phyloP scores from a whole-genome alignment of 2,113 vertebrate species.

The Colaptes auratus region DNA sequence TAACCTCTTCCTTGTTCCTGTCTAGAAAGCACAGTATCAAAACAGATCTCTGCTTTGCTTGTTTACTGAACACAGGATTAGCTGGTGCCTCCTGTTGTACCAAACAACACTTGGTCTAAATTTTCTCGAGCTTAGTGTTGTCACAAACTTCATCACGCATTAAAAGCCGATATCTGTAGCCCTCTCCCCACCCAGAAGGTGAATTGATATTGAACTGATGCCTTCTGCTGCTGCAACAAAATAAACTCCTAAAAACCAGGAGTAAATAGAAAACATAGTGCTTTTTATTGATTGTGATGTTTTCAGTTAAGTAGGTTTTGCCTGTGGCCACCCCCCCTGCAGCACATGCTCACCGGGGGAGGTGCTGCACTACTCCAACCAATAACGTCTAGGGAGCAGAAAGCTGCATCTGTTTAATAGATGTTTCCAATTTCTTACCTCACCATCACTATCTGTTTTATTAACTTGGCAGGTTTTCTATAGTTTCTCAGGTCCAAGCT shows the following conservation, averaged over 20 bases:
- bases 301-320: slow-evolving; percentile 65
- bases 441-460: slow-evolving; percentile 54
- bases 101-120: neutral
- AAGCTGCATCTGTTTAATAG: slow-evolving; percentile 67
- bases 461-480: slow-evolving; percentile 60
- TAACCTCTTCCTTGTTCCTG: neutral
- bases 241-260: slow-evolving; percentile 57
- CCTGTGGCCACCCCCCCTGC: neutral
- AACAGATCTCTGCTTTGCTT: neutral
- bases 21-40: neutral
- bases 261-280: slow-evolving; percentile 72
- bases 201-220: slow-evolving; percentile 69
- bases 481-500: slow-evolving; percentile 16
- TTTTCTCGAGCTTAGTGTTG: neutral
- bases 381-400: slow-evolving; percentile 63
- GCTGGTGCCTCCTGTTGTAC: neutral
- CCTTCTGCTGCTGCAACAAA: slow-evolving; percentile 63
- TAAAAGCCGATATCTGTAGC: slow-evolving; percentile 26
- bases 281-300: slow-evolving; percentile 71
- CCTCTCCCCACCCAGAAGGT: slow-evolving; percentile 51
- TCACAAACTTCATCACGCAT: slow-evolving; percentile 34
- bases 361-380: neutral
- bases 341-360: neutral
- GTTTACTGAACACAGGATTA: neutral
- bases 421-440: slow-evolving; percentile 70